These are phyloP conservation scores for Delichon dasypus DNA, from an alignment of 2,797 vertebrate genomes.

Conservation along the genomic window DNA sequence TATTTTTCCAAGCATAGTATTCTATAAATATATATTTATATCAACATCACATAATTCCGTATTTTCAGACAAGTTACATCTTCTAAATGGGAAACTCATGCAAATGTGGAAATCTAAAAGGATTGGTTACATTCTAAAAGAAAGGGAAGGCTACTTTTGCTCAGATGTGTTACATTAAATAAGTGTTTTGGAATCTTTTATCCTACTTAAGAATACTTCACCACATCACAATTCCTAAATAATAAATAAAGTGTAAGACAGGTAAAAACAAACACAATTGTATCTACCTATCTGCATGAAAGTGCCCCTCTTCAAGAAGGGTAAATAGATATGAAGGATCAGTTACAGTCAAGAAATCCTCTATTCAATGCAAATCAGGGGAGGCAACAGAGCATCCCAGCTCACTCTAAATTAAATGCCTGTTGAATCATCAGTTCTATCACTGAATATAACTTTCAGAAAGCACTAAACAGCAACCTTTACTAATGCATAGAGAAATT, in stretches of 20 bases:
- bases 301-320: neutral
- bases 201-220: neutral
- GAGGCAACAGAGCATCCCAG: neutral
- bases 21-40: neutral
- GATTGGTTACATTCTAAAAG: neutral
- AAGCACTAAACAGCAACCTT: neutral
- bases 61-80: neutral
- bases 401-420: neutral
- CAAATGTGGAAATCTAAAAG: neutral
- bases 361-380: neutral
- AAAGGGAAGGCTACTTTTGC: neutral
- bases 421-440: neutral
- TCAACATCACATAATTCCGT: neutral
- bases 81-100: neutral
- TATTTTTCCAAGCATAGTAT: neutral
- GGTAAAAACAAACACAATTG: neutral
- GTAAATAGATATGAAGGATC: neutral
- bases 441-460: neutral
- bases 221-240: neutral
- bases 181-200: neutral
- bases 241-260: neutral
- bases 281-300: neutral
- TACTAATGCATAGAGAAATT: neutral
- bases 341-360: neutral
- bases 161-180: neutral